Conservation (phyloP, 1,140 invertebrate genomes). For the Drosophila busckii region DNA sequence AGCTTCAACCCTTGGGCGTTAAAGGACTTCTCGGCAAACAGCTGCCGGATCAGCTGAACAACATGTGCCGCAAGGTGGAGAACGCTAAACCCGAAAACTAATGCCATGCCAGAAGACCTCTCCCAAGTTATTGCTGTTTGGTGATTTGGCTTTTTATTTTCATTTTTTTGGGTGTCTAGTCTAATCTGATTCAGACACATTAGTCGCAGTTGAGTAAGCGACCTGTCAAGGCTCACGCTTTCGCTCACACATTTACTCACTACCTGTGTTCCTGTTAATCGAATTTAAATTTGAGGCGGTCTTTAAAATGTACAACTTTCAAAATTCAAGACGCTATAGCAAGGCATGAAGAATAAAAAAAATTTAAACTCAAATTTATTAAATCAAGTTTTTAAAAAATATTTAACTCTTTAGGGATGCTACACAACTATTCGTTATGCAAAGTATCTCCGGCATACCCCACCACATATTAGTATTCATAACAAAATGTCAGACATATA, state of each 20-base stretch:
- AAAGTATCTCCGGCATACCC: conserved; percentile 11
- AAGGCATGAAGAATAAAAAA: too few relatives aligned
- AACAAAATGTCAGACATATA: conserved; percentile 65
- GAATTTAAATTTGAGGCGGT: too few relatives aligned
- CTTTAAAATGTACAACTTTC: too few relatives aligned
- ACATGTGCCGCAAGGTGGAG: conserved; percentile 37
- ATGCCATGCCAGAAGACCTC: neutral
- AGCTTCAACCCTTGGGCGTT: conserved; percentile 37
- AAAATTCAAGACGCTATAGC: too few relatives aligned
- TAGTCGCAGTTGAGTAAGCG: conserved; percentile 38
- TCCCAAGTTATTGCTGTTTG: too few relatives aligned
- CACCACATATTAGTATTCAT: conserved; percentile 63
- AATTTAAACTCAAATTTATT: too few relatives aligned
- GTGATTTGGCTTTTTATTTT: too few relatives aligned
- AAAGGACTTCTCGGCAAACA: conserved; percentile 35
- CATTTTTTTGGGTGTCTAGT: too few relatives aligned
- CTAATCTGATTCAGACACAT: conserved; percentile 57
- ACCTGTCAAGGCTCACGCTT: conserved; percentile 2
- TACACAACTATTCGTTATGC: conserved; percentile 10
- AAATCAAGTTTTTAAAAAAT: too few relatives aligned
- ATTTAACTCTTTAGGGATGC: neutral
- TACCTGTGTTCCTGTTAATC: neutral
- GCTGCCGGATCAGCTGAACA: conserved; percentile 28
- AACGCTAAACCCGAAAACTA: neutral
- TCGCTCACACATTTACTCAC: conserved; percentile 3